These are phyloP conservation scores for Erithacus rubecula DNA, from an alignment of 2,797 vertebrate species.

Conservation along the genomic window DNA sequence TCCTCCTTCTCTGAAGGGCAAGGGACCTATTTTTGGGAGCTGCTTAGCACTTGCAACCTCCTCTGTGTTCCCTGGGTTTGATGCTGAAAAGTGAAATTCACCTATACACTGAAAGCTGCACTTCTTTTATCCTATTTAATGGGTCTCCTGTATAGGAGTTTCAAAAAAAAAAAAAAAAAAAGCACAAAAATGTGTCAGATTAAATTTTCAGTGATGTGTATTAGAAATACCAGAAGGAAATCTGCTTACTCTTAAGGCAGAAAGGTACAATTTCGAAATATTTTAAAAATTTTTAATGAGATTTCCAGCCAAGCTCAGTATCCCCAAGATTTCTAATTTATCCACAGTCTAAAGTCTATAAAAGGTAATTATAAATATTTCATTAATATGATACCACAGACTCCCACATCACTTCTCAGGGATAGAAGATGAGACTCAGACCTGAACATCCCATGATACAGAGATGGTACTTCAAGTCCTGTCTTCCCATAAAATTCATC, in stretches of 20 bases:
- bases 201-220: background rate
- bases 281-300: background rate
- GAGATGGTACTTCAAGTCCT: background rate
- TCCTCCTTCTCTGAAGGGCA: background rate
- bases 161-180: rapidly evolving
- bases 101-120: background rate
- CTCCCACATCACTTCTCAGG: background rate
- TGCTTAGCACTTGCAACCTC: background rate
- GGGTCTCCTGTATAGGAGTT: background rate
- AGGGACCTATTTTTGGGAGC: background rate
- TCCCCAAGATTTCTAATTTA: background rate
- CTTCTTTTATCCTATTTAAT: background rate
- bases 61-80: background rate
- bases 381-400: background rate
- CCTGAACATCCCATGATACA: background rate
- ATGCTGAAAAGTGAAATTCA: background rate
- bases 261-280: background rate
- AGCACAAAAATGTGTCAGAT: background rate
- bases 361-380: background rate
- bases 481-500: background rate
- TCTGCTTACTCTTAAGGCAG: background rate
- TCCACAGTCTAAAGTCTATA: background rate
- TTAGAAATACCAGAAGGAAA: background rate
- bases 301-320: background rate
- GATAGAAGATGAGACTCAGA: background rate